Percentiles rank a stretch among this genome's conserved stretches.
Evolutionary conservation across 2,888 invertebrate species (phyloP).

Genomic region (Harmothoe impar): DNA sequence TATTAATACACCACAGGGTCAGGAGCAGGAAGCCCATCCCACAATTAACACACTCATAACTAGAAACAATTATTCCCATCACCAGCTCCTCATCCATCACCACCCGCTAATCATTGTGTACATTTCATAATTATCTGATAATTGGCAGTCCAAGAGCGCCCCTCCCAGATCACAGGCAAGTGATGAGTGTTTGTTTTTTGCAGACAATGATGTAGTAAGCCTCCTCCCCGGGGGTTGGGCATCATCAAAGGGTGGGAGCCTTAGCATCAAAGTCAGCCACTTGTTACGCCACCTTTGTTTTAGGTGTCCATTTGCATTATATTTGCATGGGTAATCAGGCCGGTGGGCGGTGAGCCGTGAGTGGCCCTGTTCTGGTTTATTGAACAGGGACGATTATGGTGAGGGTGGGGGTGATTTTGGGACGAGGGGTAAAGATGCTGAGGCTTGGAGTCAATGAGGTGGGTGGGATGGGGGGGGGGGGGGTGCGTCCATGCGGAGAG

Average conservation of each 20-base stretch:
- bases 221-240: background rate
- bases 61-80: slow-evolving; percentile 14
- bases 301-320: slow-evolving; percentile 49
- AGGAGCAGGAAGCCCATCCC: background rate
- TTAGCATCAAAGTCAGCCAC: slow-evolving; percentile 31
- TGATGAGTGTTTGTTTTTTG: slow-evolving; percentile 24
- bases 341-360: slow-evolving; percentile 26
- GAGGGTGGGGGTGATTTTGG: too few relatives aligned
- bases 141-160: slow-evolving; percentile 32
- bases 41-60: background rate
- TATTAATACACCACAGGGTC: background rate
- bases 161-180: background rate
- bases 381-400: background rate
- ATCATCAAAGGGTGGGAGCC: slow-evolving; percentile 18
- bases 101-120: slow-evolving; percentile 34
- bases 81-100: background rate
- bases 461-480: background rate
- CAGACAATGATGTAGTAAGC: background rate
- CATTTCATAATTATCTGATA: slow-evolving; percentile 47
- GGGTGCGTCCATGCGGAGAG: background rate
- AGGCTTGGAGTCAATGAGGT: too few relatives aligned
- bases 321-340: slow-evolving; percentile 58
- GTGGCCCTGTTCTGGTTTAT: slow-evolving; percentile 27
- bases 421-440: too few relatives aligned
- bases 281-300: slow-evolving; percentile 49